Conservation (phyloP, 2,113 vertebrate species). For the Periophthalmus modestus region DNA sequence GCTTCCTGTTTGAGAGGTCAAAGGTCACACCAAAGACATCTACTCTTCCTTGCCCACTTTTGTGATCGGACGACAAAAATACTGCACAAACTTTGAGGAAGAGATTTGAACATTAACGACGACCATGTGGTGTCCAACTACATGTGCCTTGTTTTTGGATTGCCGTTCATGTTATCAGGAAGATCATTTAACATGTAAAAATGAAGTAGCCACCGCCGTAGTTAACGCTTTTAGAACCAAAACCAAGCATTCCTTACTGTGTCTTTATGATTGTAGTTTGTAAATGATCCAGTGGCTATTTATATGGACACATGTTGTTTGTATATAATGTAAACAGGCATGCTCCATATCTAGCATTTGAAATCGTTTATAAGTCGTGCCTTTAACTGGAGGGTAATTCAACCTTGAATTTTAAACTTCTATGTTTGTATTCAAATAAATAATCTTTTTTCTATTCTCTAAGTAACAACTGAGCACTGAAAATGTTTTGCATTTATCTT, state of each 20-base stretch:
- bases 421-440: not conserved
- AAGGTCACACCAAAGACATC: slow-evolving; percentile 19
- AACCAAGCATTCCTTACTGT: slow-evolving; percentile 52
- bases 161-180: slow-evolving; percentile 32
- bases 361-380: slow-evolving; percentile 50
- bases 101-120: slow-evolving; percentile 36
- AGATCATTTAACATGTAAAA: slow-evolving; percentile 26
- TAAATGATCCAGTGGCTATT: slow-evolving; percentile 57
- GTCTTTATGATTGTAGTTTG: slow-evolving; percentile 47
- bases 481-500: not conserved
- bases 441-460: slow-evolving; percentile 15
- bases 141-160: slow-evolving; percentile 59
- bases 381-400: slow-evolving; percentile 59
- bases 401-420: slow-evolving; percentile 10
- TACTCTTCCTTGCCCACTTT: slow-evolving; percentile 1
- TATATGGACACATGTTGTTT: slow-evolving; percentile 40
- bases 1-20: slow-evolving; percentile 29
- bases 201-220: slow-evolving; percentile 39
- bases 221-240: slow-evolving; percentile 52
- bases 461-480: slow-evolving; percentile 36
- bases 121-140: slow-evolving; percentile 59
- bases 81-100: slow-evolving; percentile 26
- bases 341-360: slow-evolving; percentile 53
- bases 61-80: slow-evolving; percentile 46
- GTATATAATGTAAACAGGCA: slow-evolving; percentile 52